These are phyloP conservation scores for Pimephales promelas DNA, from an alignment of 2,113 vertebrate genomes.

Conservation along the genomic window DNA sequence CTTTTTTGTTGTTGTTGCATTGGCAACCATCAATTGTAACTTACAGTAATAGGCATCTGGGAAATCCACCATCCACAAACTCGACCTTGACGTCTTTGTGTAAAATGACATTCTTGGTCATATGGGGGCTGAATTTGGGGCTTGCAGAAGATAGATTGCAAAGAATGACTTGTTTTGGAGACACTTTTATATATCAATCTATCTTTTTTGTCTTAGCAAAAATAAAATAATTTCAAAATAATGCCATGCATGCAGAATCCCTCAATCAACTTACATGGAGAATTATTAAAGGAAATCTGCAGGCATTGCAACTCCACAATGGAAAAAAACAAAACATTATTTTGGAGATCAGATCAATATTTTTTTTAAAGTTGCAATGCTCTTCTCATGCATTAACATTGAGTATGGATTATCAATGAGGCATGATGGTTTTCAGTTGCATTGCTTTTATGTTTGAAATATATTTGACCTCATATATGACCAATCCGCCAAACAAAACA, in stretches of 20 bases:
- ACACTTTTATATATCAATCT: no score
- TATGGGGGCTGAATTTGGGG: neutral
- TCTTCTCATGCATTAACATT: no score
- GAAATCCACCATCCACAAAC: neutral
- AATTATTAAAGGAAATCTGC: neutral
- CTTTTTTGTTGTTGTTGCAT: neutral
- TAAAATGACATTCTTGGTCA: neutral
- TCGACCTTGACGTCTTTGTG: neutral
- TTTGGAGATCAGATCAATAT: neutral
- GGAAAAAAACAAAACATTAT: no score
- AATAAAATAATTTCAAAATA: no score
- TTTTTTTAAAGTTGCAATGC: neutral
- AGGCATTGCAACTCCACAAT: neutral
- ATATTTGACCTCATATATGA: neutral
- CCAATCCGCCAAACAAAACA: neutral
- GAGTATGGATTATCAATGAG: neutral
- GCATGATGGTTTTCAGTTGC: neutral
- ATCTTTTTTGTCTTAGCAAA: no score
- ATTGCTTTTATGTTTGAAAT: neutral
- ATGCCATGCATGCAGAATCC: no score
- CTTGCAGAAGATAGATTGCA: neutral
- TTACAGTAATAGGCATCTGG: constrained; percentile 1
- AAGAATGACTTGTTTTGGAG: no score
- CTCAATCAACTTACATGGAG: neutral
- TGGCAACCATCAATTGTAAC: neutral